These are phyloP conservation scores for Spondyliosoma cantharus DNA, from an alignment of 2,797 vertebrate genomes.

Conservation along the genomic window DNA sequence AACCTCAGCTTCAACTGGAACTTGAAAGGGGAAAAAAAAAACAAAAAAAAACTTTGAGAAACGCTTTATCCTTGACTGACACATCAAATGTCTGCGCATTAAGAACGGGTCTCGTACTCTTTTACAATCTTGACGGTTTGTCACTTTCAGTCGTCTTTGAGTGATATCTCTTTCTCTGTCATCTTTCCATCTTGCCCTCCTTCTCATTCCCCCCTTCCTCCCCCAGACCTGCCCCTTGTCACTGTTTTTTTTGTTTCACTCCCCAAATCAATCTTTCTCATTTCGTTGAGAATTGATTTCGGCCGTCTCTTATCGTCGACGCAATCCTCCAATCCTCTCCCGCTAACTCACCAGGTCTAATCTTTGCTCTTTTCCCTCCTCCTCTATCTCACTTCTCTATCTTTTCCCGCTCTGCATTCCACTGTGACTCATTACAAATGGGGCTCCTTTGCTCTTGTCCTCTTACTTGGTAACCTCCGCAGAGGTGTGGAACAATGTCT, in stretches of 20 bases:
- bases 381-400: slow-evolving; percentile 49
- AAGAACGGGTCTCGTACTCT: slow-evolving; percentile 9
- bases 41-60: background rate
- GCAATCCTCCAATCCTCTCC: slow-evolving; percentile 59
- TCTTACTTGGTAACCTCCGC: slow-evolving; percentile 58
- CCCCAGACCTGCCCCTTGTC: slow-evolving; percentile 33
- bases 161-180: slow-evolving; percentile 42
- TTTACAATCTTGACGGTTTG: slow-evolving; percentile 13
- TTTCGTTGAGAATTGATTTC: slow-evolving; percentile 80
- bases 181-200: slow-evolving; percentile 26
- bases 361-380: slow-evolving; percentile 38
- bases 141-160: slow-evolving; percentile 37
- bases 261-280: slow-evolving; percentile 79
- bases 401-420: slow-evolving; percentile 40
- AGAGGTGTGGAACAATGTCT: slow-evolving; percentile 71
- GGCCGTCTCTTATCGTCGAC: slow-evolving; percentile 71
- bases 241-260: slow-evolving; percentile 74
- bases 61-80: slow-evolving; percentile 1
- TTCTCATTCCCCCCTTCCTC: slow-evolving; percentile 7
- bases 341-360: slow-evolving; percentile 47
- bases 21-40: background rate
- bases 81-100: slow-evolving; percentile 15
- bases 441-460: slow-evolving; percentile 43
- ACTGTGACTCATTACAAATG: slow-evolving; percentile 65
- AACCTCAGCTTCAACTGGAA: background rate